Base-by-base conservation (phyloP, 2,888 invertebrate genomes). In the Limnephilus lunatus region DNA sequence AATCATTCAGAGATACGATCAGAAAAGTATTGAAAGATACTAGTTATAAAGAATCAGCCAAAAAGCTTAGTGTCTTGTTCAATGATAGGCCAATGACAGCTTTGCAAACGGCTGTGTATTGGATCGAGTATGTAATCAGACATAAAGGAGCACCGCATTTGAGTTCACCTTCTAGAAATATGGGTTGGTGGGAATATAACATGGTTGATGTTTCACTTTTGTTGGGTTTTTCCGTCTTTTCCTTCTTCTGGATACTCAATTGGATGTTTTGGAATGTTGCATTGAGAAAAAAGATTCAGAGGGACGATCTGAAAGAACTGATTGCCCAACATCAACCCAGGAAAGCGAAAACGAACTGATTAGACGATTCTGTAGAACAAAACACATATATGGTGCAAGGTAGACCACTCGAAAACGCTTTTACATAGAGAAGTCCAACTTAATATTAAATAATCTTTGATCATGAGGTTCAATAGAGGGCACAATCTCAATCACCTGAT, bases 81-180 rank as follows among this genome's bases (percentile, higher is more conserved):
- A 95, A 95, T 80, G 97, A 97, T 94, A 96, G 96, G 94, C 96
- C 96, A 0, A 94, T 96, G 92, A 95, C 96, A 91, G 96, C 97
- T 2, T 94, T 97, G 94, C 96, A 97, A 3, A 96, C 96, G 85
- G 96, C 97, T 19, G 95, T 96, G 88, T 97, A 95, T 94, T 97
- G 97, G 97, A 96, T 97, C 80, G 97, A 97, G 94, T 97, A 97
- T 94, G 95, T 97, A 0, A 95, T 95, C 12, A 94, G 95, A 83
- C 95, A 96, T 93, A 94, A 95, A 5, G 95, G 95, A 0, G 95
- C 96, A 0, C 93, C 94, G 2, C 94, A 95, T 90, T 94, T 96
- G 44, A 95, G 95, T 92, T 95, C 95, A 0, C 94, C 95, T 11
- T 95, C 95, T 2, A 94, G 95, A 9, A 94, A 95, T 86, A 94